Evolutionary conservation across 1,140 invertebrate species (phyloP).

Genomic region (Hylaeus volcanicus): DNA sequence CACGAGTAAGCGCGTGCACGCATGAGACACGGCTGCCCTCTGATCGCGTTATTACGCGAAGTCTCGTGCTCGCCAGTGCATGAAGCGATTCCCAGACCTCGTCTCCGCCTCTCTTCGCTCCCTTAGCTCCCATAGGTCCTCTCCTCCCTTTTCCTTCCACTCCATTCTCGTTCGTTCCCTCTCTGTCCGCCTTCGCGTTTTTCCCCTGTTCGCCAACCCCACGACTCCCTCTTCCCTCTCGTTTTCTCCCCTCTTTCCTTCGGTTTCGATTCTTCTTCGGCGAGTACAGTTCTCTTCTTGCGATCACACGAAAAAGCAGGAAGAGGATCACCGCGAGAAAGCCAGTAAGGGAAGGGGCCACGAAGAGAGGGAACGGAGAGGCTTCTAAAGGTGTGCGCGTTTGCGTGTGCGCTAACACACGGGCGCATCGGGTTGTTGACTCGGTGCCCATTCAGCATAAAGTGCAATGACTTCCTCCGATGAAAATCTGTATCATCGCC

Average conservation of each 20-base stretch:
- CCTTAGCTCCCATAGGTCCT: not conserved
- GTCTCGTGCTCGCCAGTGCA: conserved; percentile 71
- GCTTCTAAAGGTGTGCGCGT: conserved; percentile 37
- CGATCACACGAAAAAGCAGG: conserved; percentile 43
- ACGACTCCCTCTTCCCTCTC: not conserved
- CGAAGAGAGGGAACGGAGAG: conserved; percentile 5
- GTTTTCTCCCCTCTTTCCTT: conserved; percentile 46
- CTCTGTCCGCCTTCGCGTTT: conserved; percentile 4
- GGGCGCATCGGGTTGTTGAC: conserved; percentile 75
- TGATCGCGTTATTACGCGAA: conserved; percentile 73
- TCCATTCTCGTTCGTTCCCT: not conserved
- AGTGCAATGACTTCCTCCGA: conserved; percentile 77
- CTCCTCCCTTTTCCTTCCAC: conserved; percentile 34
- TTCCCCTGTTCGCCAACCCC: conserved; percentile 10
- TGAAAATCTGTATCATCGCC: conserved; percentile 76
- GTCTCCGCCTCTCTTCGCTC: conserved; percentile 47
- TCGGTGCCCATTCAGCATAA: conserved; percentile 79
- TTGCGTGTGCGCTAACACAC: conserved; percentile 47
- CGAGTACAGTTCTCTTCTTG: conserved; percentile 18
- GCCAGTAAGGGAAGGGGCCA: not conserved
- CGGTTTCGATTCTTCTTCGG: conserved; percentile 31
- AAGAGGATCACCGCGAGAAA: conserved; percentile 32
- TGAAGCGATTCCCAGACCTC: conserved; percentile 71
- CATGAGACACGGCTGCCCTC: conserved; percentile 60
- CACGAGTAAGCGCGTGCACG: conserved; percentile 52